A percentile compares a stretch with the other conserved stretches of the same genome.
These are phyloP conservation scores for Bovichtus diacanthus DNA, from an alignment of 2,797 vertebrate species.

Conservation along the genomic window DNA sequence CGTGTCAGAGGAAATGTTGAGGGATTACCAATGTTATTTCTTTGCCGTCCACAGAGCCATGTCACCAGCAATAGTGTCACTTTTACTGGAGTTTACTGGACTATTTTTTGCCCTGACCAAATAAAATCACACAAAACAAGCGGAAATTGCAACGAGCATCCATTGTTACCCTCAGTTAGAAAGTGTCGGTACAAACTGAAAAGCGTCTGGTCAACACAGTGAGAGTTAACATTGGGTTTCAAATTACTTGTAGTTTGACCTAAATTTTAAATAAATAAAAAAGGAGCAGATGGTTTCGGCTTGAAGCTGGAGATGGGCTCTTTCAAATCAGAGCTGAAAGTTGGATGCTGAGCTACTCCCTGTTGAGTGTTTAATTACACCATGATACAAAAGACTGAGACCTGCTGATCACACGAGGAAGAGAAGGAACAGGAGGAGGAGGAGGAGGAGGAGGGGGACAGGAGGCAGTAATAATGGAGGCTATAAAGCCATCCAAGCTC, in stretches of 20 bases:
- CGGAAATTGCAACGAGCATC: not conserved
- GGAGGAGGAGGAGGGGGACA: conserved; percentile 43
- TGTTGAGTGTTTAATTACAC: conserved; percentile 81
- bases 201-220: conserved; percentile 20
- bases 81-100: not conserved
- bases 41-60: not conserved
- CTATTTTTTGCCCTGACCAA: not conserved
- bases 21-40: too few relatives aligned
- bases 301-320: conserved; percentile 30
- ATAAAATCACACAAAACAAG: conserved; percentile 24
- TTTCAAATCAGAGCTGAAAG: conserved; percentile 59
- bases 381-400: conserved; percentile 70
- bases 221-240: conserved; percentile 9
- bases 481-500: conserved; percentile 81
- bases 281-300: conserved; percentile 69
- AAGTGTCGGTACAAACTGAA: not conserved
- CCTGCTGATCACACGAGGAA: conserved; percentile 65
- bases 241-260: conserved; percentile 33
- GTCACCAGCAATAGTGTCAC: too few relatives aligned
- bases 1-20: too few relatives aligned
- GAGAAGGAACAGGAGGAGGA: conserved; percentile 26
- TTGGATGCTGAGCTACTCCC: conserved; percentile 63
- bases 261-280: conserved; percentile 18
- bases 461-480: conserved; percentile 68
- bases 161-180: not conserved